Percentiles rank a stretch among this genome's conserved stretches.
These are phyloP conservation scores for Parnassius apollo DNA, from an alignment of 2,888 invertebrate species.

Conservation along the genomic window DNA sequence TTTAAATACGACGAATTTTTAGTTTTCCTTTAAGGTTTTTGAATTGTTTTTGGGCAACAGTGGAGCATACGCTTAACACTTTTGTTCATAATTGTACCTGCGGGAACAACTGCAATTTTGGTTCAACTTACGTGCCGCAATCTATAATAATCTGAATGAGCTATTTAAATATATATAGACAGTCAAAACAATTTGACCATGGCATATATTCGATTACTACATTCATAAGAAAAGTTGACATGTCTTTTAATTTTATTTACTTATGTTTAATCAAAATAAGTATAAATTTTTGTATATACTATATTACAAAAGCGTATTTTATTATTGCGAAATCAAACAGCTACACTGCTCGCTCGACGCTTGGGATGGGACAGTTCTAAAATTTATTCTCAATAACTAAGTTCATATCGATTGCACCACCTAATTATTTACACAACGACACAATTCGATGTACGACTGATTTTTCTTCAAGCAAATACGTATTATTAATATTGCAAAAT, in stretches of 20 bases:
- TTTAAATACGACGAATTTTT: too few relatives aligned
- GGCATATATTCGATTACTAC: not conserved
- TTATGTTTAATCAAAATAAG: constrained; percentile 1
- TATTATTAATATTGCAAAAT: not conserved
- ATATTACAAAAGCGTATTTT: not conserved
- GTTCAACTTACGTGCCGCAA: too few relatives aligned
- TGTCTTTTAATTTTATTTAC: not conserved
- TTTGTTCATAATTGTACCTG: too few relatives aligned
- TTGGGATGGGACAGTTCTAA: not conserved
- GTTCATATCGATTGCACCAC: not conserved
- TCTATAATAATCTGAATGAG: constrained; percentile 10
- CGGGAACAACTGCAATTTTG: too few relatives aligned
- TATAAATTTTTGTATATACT: not conserved
- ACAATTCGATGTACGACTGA: not conserved
- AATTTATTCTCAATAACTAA: not conserved
- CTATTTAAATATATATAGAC: constrained; percentile 15
- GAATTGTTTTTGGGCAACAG: too few relatives aligned
- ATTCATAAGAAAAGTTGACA: not conserved
- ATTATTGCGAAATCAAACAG: not conserved
- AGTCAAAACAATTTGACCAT: constrained; percentile 1
- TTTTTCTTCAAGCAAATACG: too few relatives aligned
- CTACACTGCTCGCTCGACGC: not conserved
- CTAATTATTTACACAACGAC: not conserved
- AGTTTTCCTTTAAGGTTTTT: too few relatives aligned
- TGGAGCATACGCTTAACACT: too few relatives aligned